These are phyloP conservation scores for Chloropsis hardwickii DNA, from an alignment of 2,113 vertebrate species.

Conservation along the genomic window DNA sequence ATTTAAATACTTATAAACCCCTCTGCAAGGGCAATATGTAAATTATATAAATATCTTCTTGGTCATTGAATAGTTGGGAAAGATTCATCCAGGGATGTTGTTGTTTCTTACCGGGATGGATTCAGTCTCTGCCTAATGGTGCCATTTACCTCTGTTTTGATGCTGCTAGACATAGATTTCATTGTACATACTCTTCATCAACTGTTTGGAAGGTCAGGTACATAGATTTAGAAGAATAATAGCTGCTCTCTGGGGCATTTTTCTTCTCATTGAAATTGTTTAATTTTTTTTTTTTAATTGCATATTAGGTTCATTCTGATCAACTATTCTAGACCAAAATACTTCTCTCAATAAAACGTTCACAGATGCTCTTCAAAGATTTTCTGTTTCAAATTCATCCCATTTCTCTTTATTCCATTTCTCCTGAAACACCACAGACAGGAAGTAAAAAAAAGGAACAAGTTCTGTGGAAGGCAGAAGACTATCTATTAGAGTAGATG, in stretches of 20 bases:
- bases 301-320: neutral
- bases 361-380: neutral
- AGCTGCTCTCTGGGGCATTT: neutral
- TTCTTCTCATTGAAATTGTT: neutral
- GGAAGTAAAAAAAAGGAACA: neutral
- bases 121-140: neutral
- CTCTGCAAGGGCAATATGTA: neutral
- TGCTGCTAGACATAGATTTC: neutral
- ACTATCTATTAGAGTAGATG: neutral
- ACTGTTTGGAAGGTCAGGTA: neutral
- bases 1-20: neutral
- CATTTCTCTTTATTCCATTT: neutral
- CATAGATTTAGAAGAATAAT: neutral
- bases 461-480: neutral
- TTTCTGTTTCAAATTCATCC: neutral
- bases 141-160: neutral
- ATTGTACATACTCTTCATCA: neutral
- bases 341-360: neutral
- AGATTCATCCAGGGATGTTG: neutral
- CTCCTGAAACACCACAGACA: neutral
- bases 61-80: neutral
- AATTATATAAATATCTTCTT: neutral
- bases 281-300: neutral
- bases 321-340: neutral
- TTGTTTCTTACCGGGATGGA: neutral